Conservation (phyloP, 2,888 invertebrate species). For the Mimumesa dahlbomi region DNA sequence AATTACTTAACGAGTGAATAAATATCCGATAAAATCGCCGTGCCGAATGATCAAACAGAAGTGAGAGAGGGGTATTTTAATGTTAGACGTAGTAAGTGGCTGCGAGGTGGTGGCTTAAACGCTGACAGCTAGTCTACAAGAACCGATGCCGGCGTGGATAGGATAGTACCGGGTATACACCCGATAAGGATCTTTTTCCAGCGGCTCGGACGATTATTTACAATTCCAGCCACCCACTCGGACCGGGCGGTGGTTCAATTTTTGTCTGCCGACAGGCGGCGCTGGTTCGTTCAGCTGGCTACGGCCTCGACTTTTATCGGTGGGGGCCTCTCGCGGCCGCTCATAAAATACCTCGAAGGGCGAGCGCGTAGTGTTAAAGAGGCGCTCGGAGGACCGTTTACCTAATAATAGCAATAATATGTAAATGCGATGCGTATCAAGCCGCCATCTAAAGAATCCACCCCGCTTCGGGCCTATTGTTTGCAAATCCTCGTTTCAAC, state of each 20-base stretch:
- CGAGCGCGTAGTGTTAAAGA: slow-evolving; percentile 74
- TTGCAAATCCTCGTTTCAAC: slow-evolving; percentile 76
- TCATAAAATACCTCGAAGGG: slow-evolving; percentile 74
- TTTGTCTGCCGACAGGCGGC: slow-evolving; percentile 56
- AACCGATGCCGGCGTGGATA: slow-evolving; percentile 29
- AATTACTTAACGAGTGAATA: not conserved
- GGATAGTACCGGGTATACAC: slow-evolving; percentile 31
- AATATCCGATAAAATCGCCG: not conserved
- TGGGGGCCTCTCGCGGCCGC: slow-evolving; percentile 60
- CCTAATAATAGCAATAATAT: slow-evolving; percentile 80
- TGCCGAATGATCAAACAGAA: not conserved
- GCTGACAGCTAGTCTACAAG: slow-evolving; percentile 37
- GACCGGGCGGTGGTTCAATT: slow-evolving; percentile 63
- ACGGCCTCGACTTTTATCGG: slow-evolving; percentile 60
- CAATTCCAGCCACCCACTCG: slow-evolving; percentile 71
- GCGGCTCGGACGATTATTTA: slow-evolving; percentile 70
- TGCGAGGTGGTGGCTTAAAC: not conserved
- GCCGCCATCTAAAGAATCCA: slow-evolving; percentile 78
- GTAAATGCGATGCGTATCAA: slow-evolving; percentile 79
- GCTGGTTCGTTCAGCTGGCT: slow-evolving; percentile 47
- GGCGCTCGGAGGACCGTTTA: slow-evolving; percentile 77
- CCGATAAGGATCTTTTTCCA: slow-evolving; percentile 66
- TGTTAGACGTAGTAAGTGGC: slow-evolving; percentile 9
- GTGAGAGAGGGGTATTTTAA: not conserved
- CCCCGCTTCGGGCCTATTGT: slow-evolving; percentile 75